A percentile compares a stretch with the other conserved stretches of the same genome.
These are phyloP conservation scores for Petroica traversi DNA, from an alignment of 2,113 vertebrate species.

Conservation along the genomic window DNA sequence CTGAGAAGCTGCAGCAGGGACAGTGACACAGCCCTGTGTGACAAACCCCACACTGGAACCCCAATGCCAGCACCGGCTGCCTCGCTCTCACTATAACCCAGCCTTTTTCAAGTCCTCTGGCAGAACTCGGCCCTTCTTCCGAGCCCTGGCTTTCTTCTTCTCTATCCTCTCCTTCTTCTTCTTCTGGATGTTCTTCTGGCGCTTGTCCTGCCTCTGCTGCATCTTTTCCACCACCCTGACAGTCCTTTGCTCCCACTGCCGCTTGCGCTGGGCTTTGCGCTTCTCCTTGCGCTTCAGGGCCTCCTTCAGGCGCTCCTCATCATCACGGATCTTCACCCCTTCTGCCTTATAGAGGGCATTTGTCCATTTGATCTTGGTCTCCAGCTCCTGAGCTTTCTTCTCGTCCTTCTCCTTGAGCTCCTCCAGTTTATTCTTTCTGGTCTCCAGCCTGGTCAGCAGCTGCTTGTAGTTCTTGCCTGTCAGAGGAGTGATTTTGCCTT, in stretches of 20 bases:
- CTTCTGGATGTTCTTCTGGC: conserved; percentile 83
- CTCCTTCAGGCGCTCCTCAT: conserved; percentile 81
- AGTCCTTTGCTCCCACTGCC: conserved; percentile 79
- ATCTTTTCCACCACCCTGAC: conserved; percentile 82
- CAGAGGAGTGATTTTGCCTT: conserved; percentile 87
- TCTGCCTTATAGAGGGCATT: conserved; percentile 90
- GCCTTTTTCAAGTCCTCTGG: conserved; percentile 87
- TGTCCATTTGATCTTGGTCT: conserved; percentile 90
- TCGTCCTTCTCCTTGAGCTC: conserved; percentile 81
- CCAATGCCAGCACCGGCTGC: not conserved
- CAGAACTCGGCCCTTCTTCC: conserved; percentile 87
- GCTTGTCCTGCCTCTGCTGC: conserved; percentile 87
- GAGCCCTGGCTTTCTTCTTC: conserved; percentile 81
- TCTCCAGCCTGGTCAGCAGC: conserved; percentile 85
- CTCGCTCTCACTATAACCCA: not conserved
- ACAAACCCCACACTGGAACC: not conserved
- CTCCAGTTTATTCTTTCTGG: conserved; percentile 81
- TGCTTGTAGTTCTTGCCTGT: conserved; percentile 93
- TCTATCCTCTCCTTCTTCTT: conserved; percentile 76
- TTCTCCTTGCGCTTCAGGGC: conserved; percentile 90
- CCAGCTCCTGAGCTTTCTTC: conserved; percentile 79
- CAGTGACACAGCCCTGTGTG: accelerated
- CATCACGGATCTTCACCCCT: conserved; percentile 87
- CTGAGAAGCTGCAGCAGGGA: not conserved
- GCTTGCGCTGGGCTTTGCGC: conserved; percentile 69